Base-by-base conservation (phyloP, 2,888 invertebrate species). In the Ophion ellenae region DNA sequence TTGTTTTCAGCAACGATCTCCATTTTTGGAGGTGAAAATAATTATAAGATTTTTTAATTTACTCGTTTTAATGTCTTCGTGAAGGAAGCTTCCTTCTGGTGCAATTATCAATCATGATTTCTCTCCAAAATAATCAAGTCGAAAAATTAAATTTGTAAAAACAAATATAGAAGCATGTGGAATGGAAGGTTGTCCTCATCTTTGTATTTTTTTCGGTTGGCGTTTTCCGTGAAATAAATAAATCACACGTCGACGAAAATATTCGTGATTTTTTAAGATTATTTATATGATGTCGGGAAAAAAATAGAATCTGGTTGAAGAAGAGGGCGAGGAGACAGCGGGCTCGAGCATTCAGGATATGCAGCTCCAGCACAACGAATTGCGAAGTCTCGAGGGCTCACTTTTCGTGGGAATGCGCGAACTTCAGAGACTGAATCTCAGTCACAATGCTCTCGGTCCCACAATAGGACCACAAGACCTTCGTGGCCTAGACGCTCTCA, bases 381-480 rank as follows among this genome's bases (percentile, higher is more conserved):
- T 98, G 63, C 94, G 96, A 63, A 96, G 95, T 47, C 94, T 98
- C 79, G 97, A 97, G 86, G 97, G 97, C 1, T 97, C 97, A 0
- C 92, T 98, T 83, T 94, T 94, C 86, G 96, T 97, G 92, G 97
- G 97, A 0, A 95, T 98, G 76, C 96, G 96, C 84, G 97, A 97
- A 87, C 95, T 98, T 14, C 94, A 96, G 81, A 95, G 96, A 86
- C 94, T 98, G 11, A 97, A 97, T 92, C 94, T 98, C 81, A 97
- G 97, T 89, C 96, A 97, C 91, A 98, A 98, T 92, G 95, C 95
- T 84, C 94, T 98, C 32, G 94, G 94, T 0, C 96, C 96, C 87
- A 95, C 96, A 85, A 96, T 98, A 89, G 96, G 96, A 0, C 96
- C 97, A 0, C 97, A 97, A 78, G 97, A 97, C 92, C 95, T 98